A percentile compares a stretch with the other conserved stretches of the same genome.
phyloP scores from a whole-genome alignment of 2,113 vertebrate genomes.

The Triplophysa dalaica region DNA sequence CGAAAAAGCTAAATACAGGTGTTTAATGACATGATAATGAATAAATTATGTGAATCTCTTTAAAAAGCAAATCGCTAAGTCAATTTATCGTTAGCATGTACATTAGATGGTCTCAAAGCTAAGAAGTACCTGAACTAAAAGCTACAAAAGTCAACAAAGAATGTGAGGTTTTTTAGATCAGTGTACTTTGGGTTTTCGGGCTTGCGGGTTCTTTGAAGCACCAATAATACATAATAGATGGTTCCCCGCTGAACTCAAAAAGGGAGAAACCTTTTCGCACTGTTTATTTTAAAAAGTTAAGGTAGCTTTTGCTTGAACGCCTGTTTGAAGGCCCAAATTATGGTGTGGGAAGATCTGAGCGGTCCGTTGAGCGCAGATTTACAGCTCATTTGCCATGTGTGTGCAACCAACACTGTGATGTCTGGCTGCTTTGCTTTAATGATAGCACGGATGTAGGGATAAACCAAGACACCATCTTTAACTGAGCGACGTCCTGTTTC shows the following conservation, averaged over 20 bases:
- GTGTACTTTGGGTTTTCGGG: too few relatives aligned
- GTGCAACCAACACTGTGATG: slow-evolving; percentile 24
- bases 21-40: too few relatives aligned
- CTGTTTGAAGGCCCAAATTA: slow-evolving; percentile 37
- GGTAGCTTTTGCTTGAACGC: neutral
- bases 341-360: slow-evolving; percentile 17
- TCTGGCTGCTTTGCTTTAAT: slow-evolving; percentile 43
- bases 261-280: neutral
- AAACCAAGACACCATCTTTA: slow-evolving; percentile 47
- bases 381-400: slow-evolving; percentile 31
- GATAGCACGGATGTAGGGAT: slow-evolving; percentile 49
- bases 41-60: too few relatives aligned
- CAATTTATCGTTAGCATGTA: too few relatives aligned
- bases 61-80: too few relatives aligned
- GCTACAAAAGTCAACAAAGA: too few relatives aligned
- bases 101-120: too few relatives aligned
- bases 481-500: neutral
- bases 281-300: neutral
- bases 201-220: too few relatives aligned
- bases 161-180: too few relatives aligned
- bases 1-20: too few relatives aligned
- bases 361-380: slow-evolving; percentile 11
- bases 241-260: neutral
- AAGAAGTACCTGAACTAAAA: too few relatives aligned
- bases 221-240: neutral